Percentiles rank a stretch among this genome's conserved stretches.
These are phyloP conservation scores for Craterocephalus amniculus DNA, from an alignment of 2,797 vertebrate genomes.

Conservation along the genomic window DNA sequence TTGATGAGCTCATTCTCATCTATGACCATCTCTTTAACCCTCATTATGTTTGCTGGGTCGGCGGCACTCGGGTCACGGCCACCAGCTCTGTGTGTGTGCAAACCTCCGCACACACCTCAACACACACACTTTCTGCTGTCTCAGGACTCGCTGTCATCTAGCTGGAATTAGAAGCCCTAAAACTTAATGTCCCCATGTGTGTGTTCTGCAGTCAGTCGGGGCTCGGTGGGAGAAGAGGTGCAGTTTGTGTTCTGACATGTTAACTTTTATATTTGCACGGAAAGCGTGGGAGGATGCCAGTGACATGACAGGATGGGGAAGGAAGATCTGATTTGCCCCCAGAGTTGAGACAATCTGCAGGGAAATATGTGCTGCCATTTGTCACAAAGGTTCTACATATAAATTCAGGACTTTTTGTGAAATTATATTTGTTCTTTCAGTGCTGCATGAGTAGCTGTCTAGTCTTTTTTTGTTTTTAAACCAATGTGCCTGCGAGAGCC, in stretches of 20 bases:
- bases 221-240: conserved; percentile 62
- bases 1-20: conserved; percentile 80
- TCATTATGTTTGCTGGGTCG: conserved; percentile 73
- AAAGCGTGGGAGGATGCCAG: conserved; percentile 3
- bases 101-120: background rate
- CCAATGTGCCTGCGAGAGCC: background rate
- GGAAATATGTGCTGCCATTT: background rate
- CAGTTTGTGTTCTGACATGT: conserved; percentile 78
- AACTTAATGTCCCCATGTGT: conserved; percentile 82
- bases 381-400: background rate
- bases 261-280: conserved; percentile 75
- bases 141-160: conserved; percentile 61
- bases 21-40: conserved; percentile 79
- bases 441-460: background rate
- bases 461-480: background rate
- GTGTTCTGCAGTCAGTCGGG: conserved; percentile 76
- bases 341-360: conserved; percentile 1
- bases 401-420: background rate
- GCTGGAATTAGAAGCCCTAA: conserved; percentile 77
- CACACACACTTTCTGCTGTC: background rate
- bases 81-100: conserved; percentile 22
- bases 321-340: conserved; percentile 2
- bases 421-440: background rate
- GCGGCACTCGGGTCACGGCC: conserved; percentile 65
- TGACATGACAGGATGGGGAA: conserved; percentile 15